phyloP scores from a whole-genome alignment of 2,797 vertebrate species.

The Kryptolebias ocellatus region DNA sequence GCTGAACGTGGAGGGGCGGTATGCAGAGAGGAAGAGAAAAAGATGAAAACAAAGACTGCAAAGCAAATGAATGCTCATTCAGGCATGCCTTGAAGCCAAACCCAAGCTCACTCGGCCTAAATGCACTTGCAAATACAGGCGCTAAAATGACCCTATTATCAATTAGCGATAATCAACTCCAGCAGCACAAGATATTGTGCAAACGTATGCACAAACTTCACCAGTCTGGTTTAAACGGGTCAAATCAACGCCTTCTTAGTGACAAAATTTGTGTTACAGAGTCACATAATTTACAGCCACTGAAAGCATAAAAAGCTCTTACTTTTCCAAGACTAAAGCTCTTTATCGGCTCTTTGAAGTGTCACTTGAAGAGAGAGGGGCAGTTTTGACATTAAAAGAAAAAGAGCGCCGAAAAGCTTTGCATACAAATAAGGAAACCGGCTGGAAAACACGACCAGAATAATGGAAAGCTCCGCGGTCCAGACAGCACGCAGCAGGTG shows the following conservation, averaged over 20 bases:
- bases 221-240: background rate
- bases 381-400: slow-evolving; percentile 16
- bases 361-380: slow-evolving; percentile 19
- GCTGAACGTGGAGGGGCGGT: slow-evolving; percentile 8
- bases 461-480: slow-evolving; percentile 41
- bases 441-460: slow-evolving; percentile 43
- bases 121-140: slow-evolving; percentile 15
- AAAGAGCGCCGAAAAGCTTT: slow-evolving; percentile 37
- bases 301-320: slow-evolving; percentile 33
- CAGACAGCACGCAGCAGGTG: slow-evolving; percentile 21
- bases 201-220: background rate
- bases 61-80: slow-evolving; percentile 50
- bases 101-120: slow-evolving; percentile 6
- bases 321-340: slow-evolving; percentile 50
- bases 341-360: slow-evolving; percentile 54
- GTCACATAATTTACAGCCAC: slow-evolving; percentile 27
- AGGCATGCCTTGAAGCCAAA: slow-evolving; percentile 40
- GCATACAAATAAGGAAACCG: slow-evolving; percentile 64
- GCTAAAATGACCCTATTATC: background rate
- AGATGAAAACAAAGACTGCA: slow-evolving; percentile 51
- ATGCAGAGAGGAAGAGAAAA: slow-evolving; percentile 28
- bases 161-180: background rate
- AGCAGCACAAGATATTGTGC: background rate
- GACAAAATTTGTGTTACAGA: slow-evolving; percentile 6
- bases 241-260: slow-evolving; percentile 2